Base-by-base conservation (phyloP, 1,140 invertebrate genomes). In the Achroia grisella region DNA sequence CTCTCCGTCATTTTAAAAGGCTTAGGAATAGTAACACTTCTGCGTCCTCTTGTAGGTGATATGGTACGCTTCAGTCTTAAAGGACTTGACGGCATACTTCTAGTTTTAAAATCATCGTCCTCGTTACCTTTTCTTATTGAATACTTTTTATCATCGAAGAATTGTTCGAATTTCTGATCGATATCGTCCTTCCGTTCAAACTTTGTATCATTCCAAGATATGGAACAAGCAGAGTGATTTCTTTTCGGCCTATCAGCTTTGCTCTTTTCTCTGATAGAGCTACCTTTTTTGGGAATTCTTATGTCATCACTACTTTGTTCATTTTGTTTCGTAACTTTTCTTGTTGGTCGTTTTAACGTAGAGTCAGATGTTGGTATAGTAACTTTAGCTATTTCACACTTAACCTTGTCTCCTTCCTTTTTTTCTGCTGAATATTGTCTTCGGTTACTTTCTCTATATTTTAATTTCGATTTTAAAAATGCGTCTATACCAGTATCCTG, bases 1-100 rank as follows among this genome's bases (percentile, higher is more conserved):
- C 90, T 89, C 52, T 90, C 73, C 1, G 89, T 90, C 87, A 92
- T 91, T 67, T 88, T 87, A 74, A 92, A 92, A 10, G 91, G 90
- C 58, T 90, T 90, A 0, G 90, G 89, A 35, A 90, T 80, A 0
- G 90, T 91, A 13, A 88, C 80, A 31, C 67, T 83, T 60, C 74
- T 75, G 39, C 76, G 65, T 44, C 73, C 75, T 47, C 66, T 43
- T 14, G 48, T 41, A 53, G 43, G 69, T 32, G 60, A 84, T 46
- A 46, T 48, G 11, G 49, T 34, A 39, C 68, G 64, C 57, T 77
- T 84, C 3, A 57, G 51, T 56, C 86, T 78, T 28, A 77, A 44
- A 33, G 89, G 89, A 68, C 87, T 89, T 12, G 85, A 87, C 0
- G 89, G 88, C 60, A 88, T 87, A 71, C 89, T 90, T 53, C 66